A percentile compares a stretch with the other conserved stretches of the same genome.
These are phyloP conservation scores for Pungitius pungitius DNA, from an alignment of 2,113 vertebrate genomes.

Conservation along the genomic window DNA sequence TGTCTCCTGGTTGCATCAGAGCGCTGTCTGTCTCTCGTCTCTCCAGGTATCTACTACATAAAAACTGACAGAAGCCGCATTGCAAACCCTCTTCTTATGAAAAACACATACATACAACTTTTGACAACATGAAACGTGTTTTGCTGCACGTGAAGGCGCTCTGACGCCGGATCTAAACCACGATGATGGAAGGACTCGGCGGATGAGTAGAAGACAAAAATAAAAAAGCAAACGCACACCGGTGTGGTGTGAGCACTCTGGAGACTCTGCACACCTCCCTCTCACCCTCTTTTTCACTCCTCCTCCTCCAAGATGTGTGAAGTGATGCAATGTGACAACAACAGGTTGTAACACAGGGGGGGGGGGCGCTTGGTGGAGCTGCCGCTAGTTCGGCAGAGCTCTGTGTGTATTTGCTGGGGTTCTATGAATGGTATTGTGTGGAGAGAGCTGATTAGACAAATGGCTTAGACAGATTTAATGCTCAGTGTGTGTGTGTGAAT, in stretches of 20 bases:
- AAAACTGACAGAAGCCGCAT: slow-evolving; percentile 38
- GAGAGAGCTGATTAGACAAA: slow-evolving; percentile 66
- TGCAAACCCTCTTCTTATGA: slow-evolving; percentile 16
- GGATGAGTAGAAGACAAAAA: slow-evolving; percentile 29
- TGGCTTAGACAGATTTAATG: slow-evolving; percentile 66
- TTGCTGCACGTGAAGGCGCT: not conserved
- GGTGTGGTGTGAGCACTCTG: slow-evolving; percentile 53
- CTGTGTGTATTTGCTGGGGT: slow-evolving; percentile 12
- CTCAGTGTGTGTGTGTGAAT: slow-evolving; percentile 26
- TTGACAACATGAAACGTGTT: not conserved
- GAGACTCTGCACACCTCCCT: slow-evolving; percentile 43
- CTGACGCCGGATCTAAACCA: slow-evolving; percentile 38
- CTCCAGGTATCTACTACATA: slow-evolving; percentile 27
- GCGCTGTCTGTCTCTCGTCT: slow-evolving; percentile 39
- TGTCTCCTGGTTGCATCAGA: slow-evolving; percentile 68
- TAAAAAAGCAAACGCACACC: slow-evolving; percentile 47
- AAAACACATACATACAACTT: slow-evolving; percentile 7
- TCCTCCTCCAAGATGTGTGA: slow-evolving; percentile 53
- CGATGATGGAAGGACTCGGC: slow-evolving; percentile 9
- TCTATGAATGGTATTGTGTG: slow-evolving; percentile 53
- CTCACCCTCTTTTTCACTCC: slow-evolving; percentile 23
- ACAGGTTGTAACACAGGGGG: slow-evolving; percentile 72
- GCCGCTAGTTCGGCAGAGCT: slow-evolving; percentile 42
- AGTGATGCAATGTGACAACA: slow-evolving; percentile 75
- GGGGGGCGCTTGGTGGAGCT: slow-evolving; percentile 45